phyloP scores from a whole-genome alignment of 2,888 invertebrate species.

The Mesorhabditis belari region DNA sequence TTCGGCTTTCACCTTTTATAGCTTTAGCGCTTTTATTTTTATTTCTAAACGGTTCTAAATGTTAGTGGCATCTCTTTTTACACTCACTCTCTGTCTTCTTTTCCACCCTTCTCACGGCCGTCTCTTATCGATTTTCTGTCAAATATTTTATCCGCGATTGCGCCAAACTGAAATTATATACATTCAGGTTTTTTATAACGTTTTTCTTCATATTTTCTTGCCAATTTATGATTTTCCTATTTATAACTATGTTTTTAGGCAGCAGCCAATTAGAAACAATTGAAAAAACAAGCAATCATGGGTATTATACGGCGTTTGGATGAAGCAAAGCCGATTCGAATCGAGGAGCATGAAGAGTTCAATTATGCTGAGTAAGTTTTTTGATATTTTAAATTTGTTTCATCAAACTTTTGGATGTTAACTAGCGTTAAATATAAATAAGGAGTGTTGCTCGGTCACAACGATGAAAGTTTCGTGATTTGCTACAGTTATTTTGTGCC shows the following conservation, averaged over 20 bases:
- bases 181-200: not conserved
- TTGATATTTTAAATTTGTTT: not conserved
- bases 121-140: conserved; percentile 6
- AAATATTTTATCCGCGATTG: not conserved
- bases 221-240: not conserved
- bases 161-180: not conserved
- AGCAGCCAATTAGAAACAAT: not conserved
- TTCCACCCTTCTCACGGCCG: not conserved
- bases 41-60: not conserved
- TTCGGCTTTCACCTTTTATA: too few species aligned
- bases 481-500: not conserved
- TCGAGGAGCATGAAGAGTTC: conserved; percentile 31
- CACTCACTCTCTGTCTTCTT: not conserved
- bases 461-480: not conserved
- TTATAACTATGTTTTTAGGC: not conserved
- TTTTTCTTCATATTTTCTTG: conserved; percentile 1
- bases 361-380: conserved; percentile 39
- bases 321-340: conserved; percentile 23
- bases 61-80: not conserved
- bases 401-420: too few species aligned
- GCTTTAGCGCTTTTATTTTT: too few species aligned
- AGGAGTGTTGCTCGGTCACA: too few species aligned
- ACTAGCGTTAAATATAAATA: too few species aligned
- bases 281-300: conserved; percentile 12
- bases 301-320: conserved; percentile 23